Conservation (phyloP, 2,113 vertebrate genomes). For the Nothoprocta perdicaria region DNA sequence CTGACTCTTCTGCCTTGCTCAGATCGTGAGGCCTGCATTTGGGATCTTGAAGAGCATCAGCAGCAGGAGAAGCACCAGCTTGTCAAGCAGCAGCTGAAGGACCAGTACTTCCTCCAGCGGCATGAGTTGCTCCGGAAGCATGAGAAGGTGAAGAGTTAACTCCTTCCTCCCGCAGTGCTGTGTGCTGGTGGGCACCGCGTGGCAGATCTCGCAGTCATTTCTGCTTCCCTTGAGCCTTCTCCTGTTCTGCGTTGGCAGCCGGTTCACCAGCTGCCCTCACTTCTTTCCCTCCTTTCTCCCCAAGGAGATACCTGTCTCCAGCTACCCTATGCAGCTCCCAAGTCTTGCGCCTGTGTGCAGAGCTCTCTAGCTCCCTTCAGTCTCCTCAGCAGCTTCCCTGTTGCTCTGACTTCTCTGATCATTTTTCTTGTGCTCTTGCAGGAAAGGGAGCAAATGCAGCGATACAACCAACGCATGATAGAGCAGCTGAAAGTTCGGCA, state of each 20-base stretch:
- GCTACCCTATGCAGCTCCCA: accelerated
- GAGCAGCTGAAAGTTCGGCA: conserved; percentile 88
- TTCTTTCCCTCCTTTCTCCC: background rate
- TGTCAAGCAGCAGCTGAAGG: conserved; percentile 95
- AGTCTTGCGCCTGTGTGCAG: accelerated
- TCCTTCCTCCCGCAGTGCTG: accelerated
- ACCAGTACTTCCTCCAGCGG: conserved; percentile 96
- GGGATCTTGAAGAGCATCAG: conserved; percentile 93
- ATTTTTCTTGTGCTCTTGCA: conserved; percentile 24
- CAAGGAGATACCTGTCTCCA: background rate
- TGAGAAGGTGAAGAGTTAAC: conserved; percentile 85
- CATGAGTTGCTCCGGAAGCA: conserved; percentile 95
- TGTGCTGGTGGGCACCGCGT: background rate
- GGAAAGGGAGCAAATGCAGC: conserved; percentile 97
- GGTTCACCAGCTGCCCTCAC: background rate
- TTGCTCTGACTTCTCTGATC: background rate
- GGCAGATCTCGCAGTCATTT: background rate
- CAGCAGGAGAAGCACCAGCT: conserved; percentile 93
- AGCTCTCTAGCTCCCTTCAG: background rate
- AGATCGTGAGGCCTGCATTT: conserved; percentile 89
- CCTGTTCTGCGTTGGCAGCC: background rate
- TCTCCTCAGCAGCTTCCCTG: background rate
- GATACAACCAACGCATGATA: conserved; percentile 94
- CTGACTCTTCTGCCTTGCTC: background rate
- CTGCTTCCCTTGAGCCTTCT: background rate